Evolutionary conservation across 2,888 invertebrate species (phyloP).

Genomic region (Hoplodrina blanda): DNA sequence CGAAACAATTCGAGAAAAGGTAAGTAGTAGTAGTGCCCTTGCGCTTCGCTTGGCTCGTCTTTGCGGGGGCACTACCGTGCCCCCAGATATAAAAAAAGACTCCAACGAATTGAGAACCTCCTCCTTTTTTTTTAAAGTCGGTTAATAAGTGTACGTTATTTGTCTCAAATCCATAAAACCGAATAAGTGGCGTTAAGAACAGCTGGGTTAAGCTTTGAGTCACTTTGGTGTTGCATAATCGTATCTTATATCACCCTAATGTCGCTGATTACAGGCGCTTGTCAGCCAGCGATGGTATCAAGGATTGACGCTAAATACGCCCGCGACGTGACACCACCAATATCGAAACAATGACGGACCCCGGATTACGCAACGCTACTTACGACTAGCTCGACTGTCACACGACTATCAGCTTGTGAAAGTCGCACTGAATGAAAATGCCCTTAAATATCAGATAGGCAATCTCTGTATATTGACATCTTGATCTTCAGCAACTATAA

Average conservation of each 20-base stretch:
- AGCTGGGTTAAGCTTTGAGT: conserved; percentile 66
- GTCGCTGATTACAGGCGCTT: conserved; percentile 79
- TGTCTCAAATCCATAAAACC: background rate
- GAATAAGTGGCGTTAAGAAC: conserved; percentile 46
- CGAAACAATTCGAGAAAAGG: too few species aligned
- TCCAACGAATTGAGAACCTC: too few species aligned
- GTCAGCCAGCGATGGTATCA: conserved; percentile 85
- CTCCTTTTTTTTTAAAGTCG: too few species aligned
- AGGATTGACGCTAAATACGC: conserved; percentile 90
- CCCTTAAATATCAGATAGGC: conserved; percentile 30
- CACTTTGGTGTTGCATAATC: conserved; percentile 78
- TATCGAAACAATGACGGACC: conserved; percentile 89
- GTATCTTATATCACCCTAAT: conserved; percentile 80
- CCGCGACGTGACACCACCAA: conserved; percentile 86
- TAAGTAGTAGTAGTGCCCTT: too few species aligned
- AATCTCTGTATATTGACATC: conserved; percentile 7
- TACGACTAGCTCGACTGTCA: conserved; percentile 81
- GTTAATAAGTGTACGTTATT: background rate
- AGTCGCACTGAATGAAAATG: conserved; percentile 65
- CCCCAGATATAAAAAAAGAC: too few species aligned
- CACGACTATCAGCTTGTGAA: conserved; percentile 74
- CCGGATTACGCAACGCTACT: conserved; percentile 84
- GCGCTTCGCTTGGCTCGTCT: too few species aligned
- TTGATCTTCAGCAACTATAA: conserved; percentile 8
- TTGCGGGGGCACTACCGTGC: too few species aligned